Conservation (phyloP, 2,888 invertebrate species). For the Camponotus fellah region DNA sequence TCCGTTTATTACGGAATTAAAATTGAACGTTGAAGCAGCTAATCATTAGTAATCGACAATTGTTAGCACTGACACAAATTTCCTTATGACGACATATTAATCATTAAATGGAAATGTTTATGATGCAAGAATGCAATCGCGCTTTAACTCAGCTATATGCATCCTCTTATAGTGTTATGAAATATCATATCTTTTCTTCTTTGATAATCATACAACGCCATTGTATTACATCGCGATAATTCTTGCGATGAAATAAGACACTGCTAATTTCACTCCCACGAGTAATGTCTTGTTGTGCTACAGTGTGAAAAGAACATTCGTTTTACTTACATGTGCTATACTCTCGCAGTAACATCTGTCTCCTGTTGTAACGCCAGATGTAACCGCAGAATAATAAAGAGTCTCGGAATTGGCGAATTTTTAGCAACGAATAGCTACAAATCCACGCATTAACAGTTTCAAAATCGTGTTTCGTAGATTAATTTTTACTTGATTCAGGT, state of each 20-base stretch:
- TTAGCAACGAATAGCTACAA: neutral
- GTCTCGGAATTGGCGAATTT: constrained; percentile 6
- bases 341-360: constrained; percentile 33
- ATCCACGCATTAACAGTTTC: neutral
- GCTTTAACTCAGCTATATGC: constrained; percentile 54
- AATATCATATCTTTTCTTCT: constrained; percentile 59
- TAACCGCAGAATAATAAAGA: constrained; percentile 19
- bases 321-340: neutral
- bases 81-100: constrained; percentile 62
- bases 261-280: constrained; percentile 31
- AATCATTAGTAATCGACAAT: constrained; percentile 20
- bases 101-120: constrained; percentile 65
- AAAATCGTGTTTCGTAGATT: neutral
- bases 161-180: constrained; percentile 62
- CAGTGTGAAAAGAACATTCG: constrained; percentile 47
- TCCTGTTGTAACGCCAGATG: constrained; percentile 47
- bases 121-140: constrained; percentile 70
- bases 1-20: constrained; percentile 56
- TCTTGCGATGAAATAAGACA: constrained; percentile 24
- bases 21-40: constrained; percentile 34
- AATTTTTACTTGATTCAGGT: neutral
- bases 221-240: constrained; percentile 54
- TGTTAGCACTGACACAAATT: constrained; percentile 65
- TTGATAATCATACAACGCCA: constrained; percentile 26
- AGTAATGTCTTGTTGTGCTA: constrained; percentile 16